Evolutionary conservation across 2,113 vertebrate genomes (phyloP), one percentile per base, ranked within the genome.

Genomic region (Helogale parvula): DNA sequence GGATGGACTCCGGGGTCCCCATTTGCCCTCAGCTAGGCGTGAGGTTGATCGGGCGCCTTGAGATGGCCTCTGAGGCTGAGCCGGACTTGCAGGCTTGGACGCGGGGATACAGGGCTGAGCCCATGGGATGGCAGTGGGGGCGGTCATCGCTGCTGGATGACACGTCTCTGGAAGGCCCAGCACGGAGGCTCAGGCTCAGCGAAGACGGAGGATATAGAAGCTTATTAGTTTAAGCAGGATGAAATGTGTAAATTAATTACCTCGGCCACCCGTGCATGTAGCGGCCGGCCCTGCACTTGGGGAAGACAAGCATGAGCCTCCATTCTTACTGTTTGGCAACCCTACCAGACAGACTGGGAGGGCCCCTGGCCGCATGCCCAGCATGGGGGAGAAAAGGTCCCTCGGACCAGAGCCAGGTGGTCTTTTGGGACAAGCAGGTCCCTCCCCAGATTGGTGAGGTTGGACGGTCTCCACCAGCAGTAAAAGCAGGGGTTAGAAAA

Each of bases 201-300:
- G 14, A 87, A 96, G 63, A 66, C 71, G 57, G 93, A 66, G n/a
- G 90, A n/a, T 38, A 83, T 57, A 90, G 38, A 41, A 96, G 97
- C 96, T 97, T 95, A 81, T 96, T 94, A 35, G 68, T 97, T 97
- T 97, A 97, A 97, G 96, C 96, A 97, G 96, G 93, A 96, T 97
- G 93, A 97, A 98, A 91, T 17, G 38, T 94, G 79, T 96, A 97
- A 97, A 98, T 98, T 97, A 98, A 98, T 98, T 98, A 96, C 92
- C 69, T 91, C 38, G 17, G 71, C 88, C 88, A 74, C 1, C 94
- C 79, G 7, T 47, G 83, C 86, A 16, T 95, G 88, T 72, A 96
- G 96, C 2, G 10, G 74, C 76, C 6, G 1, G 85, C 92, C 97
- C 88, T 16, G 27, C 5, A 9, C 12, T 3, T 72, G 13, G n/a